A percentile compares a stretch with the other conserved stretches of the same genome.
Evolutionary conservation across 2,888 invertebrate genomes (phyloP).

Genomic region (Nephrotoma appendiculata): DNA sequence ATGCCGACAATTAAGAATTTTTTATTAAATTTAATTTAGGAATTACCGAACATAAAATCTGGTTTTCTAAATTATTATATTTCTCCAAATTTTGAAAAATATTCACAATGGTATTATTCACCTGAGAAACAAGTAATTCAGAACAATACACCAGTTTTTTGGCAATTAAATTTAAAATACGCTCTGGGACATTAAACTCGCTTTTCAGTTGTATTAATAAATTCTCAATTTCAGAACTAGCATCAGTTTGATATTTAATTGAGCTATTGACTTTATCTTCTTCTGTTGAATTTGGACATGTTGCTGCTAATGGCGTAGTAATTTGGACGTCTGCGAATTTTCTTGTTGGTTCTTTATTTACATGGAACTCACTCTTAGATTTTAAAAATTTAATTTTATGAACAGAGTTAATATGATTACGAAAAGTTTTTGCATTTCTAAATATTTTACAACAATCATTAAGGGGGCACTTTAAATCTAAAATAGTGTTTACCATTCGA

Average conservation of each 20-base stretch:
- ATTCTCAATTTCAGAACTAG: not conserved
- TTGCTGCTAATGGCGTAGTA: not conserved
- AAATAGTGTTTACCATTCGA: not conserved
- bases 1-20: not conserved
- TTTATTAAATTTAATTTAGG: not conserved
- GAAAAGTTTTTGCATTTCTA: no score
- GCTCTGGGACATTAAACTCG: not conserved
- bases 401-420: no score
- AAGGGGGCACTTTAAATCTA: no score
- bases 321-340: not conserved
- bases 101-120: not conserved
- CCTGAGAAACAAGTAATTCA: not conserved
- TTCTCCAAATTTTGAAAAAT: not conserved
- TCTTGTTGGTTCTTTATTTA: not conserved
- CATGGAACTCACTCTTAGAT: no score
- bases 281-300: not conserved
- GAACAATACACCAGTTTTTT: not conserved
- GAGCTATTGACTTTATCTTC: not conserved
- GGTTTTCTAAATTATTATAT: no score
- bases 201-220: no score
- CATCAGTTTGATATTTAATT: not conserved
- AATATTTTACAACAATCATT: no score
- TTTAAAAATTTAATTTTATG: no score
- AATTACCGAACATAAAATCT: not conserved
- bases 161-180: not conserved